Evolutionary conservation across 1,140 invertebrate genomes (phyloP).

Genomic region (Galleria mellonella): DNA sequence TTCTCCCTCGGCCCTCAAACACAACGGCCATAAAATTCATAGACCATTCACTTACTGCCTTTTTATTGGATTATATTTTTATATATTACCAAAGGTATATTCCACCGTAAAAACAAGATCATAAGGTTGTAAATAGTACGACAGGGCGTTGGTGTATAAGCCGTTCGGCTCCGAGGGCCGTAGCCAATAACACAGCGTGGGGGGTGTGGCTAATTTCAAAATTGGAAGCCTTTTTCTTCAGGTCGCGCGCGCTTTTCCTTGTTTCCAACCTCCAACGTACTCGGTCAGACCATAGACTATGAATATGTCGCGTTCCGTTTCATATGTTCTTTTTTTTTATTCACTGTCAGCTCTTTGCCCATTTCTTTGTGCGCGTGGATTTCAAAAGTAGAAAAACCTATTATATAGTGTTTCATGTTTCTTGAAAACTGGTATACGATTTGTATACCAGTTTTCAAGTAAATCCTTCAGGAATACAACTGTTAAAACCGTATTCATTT

Average conservation of each 20-base stretch:
- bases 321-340: background rate
- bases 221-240: conserved; percentile 50
- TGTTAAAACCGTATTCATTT: no score
- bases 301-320: background rate
- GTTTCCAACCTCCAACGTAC: conserved; percentile 15
- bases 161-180: conserved; percentile 4
- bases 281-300: conserved; percentile 1
- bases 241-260: conserved; percentile 28
- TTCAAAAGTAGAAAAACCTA: no score
- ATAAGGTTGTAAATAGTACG: conserved; percentile 13
- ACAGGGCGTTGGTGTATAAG: background rate
- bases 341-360: no score
- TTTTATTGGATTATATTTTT: background rate
- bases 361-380: no score
- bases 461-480: no score
- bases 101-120: background rate
- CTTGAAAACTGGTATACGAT: no score
- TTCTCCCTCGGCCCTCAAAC: background rate
- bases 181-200: conserved; percentile 48
- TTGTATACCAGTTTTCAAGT: no score
- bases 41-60: background rate
- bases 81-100: no score
- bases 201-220: conserved; percentile 62
- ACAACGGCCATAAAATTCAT: conserved; percentile 2
- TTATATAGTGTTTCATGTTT: no score